Conservation (phyloP, 2,113 vertebrate species). For the Spermophilus dauricus region DNA sequence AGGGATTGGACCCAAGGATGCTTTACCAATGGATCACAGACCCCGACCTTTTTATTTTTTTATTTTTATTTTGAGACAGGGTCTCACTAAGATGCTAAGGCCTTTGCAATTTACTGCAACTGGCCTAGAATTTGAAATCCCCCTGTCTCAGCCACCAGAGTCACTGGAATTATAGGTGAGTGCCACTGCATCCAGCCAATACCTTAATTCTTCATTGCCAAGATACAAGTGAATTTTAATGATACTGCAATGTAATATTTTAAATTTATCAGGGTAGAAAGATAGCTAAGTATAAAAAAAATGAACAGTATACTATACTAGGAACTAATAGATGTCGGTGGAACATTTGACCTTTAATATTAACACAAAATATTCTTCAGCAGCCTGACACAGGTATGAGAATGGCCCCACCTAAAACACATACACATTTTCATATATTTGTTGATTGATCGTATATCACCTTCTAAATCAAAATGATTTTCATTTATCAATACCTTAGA, state of each 20-base stretch:
- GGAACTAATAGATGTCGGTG: background rate
- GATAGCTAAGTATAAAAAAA: slow-evolving; percentile 28
- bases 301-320: slow-evolving; percentile 1
- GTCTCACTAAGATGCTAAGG: background rate
- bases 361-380: slow-evolving; percentile 60
- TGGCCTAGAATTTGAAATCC: background rate
- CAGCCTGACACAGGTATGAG: background rate
- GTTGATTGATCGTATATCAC: too few species aligned
- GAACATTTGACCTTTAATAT: slow-evolving; percentile 20
- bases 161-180: background rate
- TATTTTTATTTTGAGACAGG: background rate
- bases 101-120: background rate
- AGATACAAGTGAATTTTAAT: slow-evolving; percentile 37
- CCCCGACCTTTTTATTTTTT: background rate
- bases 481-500: slow-evolving; percentile 9
- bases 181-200: background rate
- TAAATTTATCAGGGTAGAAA: background rate
- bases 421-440: too few species aligned
- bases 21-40: background rate
- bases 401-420: background rate
- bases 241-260: background rate
- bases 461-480: slow-evolving; percentile 8
- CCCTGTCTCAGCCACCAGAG: background rate
- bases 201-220: background rate
- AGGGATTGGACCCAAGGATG: background rate